Conservation (phyloP, 2,113 vertebrate genomes). For the Phaethon lepturus region DNA sequence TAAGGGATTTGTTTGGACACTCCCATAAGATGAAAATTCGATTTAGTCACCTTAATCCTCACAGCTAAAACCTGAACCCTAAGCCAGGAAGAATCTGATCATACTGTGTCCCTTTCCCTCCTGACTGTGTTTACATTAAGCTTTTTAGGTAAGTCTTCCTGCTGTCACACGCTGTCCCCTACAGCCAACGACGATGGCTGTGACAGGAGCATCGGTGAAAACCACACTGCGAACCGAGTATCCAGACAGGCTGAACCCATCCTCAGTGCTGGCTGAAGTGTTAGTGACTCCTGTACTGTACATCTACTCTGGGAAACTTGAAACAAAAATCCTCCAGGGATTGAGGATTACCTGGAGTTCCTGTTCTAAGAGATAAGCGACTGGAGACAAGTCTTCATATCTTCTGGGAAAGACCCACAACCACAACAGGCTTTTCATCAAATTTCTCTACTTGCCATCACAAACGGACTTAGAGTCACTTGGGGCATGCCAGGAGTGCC, state of each 20-base stretch:
- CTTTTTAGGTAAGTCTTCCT: not conserved
- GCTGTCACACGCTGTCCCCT: not conserved
- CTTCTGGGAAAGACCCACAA: not conserved
- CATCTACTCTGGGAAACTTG: not conserved
- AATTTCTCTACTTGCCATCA: not conserved
- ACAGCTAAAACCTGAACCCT: not conserved
- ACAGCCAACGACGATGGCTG: accelerated
- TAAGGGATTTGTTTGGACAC: not conserved
- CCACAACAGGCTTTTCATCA: not conserved
- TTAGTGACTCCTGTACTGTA: not conserved
- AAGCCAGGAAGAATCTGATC: not conserved
- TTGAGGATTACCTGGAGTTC: not conserved
- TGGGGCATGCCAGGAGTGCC: accelerated
- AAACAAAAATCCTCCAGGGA: not conserved
- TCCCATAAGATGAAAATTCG: not conserved
- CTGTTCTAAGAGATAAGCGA: not conserved
- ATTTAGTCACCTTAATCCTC: not conserved
- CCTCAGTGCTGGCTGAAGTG: not conserved
- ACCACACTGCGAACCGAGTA: not conserved
- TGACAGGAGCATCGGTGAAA: not conserved
- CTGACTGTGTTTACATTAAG: not conserved
- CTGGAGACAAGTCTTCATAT: not conserved
- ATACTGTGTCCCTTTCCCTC: not conserved
- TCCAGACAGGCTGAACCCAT: not conserved
- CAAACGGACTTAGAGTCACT: too few relatives aligned